Conservation (phyloP, 2,888 invertebrate genomes). For the Clostera curtula region DNA sequence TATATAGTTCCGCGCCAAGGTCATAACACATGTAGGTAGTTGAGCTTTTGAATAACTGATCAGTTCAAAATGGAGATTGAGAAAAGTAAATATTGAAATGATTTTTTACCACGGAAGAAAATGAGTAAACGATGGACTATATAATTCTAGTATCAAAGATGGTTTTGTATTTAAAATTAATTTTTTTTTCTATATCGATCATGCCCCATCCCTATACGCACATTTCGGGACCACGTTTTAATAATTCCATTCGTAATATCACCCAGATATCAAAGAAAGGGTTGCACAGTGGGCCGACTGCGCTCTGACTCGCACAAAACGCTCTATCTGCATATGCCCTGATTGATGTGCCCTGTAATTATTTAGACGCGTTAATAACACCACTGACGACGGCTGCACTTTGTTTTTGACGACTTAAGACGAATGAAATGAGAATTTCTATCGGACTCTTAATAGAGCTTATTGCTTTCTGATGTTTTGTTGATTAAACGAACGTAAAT, state of each 20-base stretch:
- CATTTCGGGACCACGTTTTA: slow-evolving; percentile 43
- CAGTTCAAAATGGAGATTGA: too few species aligned
- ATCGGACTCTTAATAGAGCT: slow-evolving; percentile 66
- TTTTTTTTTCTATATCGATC: slow-evolving; percentile 20
- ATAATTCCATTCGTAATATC: slow-evolving; percentile 66
- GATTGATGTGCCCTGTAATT: slow-evolving; percentile 76
- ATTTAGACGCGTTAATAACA: slow-evolving; percentile 75
- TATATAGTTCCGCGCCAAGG: too few species aligned
- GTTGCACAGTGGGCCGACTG: slow-evolving; percentile 65
- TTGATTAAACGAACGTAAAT: slow-evolving; percentile 64
- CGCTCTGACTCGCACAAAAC: slow-evolving; percentile 72
- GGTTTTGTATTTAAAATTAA: not conserved
- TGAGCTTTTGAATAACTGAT: too few species aligned
- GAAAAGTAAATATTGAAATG: too few species aligned
- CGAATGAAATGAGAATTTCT: slow-evolving; percentile 73
- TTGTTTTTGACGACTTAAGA: slow-evolving; percentile 73
- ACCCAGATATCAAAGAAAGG: slow-evolving; percentile 70
- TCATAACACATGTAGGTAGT: too few species aligned
- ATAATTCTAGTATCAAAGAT: too few species aligned
- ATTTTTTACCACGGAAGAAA: too few species aligned
- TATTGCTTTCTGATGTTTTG: slow-evolving; percentile 68
- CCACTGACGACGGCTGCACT: slow-evolving; percentile 68
- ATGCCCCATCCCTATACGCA: slow-evolving; percentile 33
- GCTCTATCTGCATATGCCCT: slow-evolving; percentile 70
- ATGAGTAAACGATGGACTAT: too few species aligned